Percentiles rank a stretch among this genome's conserved stretches.
phyloP scores from a whole-genome alignment of 30 jellyfish, hydroid and myxozoan species.

The Rhopilema esculentum region DNA sequence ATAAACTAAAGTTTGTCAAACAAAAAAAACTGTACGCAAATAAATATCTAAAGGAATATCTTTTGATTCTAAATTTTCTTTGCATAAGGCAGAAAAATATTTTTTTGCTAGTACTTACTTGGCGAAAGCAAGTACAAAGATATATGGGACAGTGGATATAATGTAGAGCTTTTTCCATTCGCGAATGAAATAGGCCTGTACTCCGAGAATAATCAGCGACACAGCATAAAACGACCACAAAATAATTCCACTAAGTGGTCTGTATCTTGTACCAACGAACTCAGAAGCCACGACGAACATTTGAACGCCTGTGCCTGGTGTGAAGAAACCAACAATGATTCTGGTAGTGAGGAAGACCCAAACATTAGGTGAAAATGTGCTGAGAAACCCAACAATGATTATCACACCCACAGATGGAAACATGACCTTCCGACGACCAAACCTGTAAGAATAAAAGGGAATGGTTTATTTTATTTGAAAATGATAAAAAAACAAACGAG shows the following conservation, averaged over 20 bases:
- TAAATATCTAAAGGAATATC: too few relatives aligned
- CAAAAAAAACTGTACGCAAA: too few relatives aligned
- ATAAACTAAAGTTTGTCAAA: too few relatives aligned
- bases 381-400: conserved; percentile 60
- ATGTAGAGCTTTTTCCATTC: conserved; percentile 76
- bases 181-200: conserved; percentile 79
- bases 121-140: conserved; percentile 51
- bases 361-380: conserved; percentile 73
- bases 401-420: conserved; percentile 57
- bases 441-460: conserved; percentile 32
- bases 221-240: conserved; percentile 75
- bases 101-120: too few relatives aligned
- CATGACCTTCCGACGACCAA: conserved; percentile 79
- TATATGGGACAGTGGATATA: conserved; percentile 83
- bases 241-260: conserved; percentile 87
- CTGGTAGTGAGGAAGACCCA: conserved; percentile 49
- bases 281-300: conserved; percentile 85
- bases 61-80: too few relatives aligned
- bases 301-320: conserved; percentile 76
- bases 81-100: too few relatives aligned
- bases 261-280: conserved; percentile 75
- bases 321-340: conserved; percentile 79
- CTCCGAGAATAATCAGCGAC: conserved; percentile 72
- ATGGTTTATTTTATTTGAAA: background rate
- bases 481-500: too few relatives aligned